Base-by-base conservation (phyloP, 2,888 invertebrate genomes). In the Caenorhabditis sp. region DNA sequence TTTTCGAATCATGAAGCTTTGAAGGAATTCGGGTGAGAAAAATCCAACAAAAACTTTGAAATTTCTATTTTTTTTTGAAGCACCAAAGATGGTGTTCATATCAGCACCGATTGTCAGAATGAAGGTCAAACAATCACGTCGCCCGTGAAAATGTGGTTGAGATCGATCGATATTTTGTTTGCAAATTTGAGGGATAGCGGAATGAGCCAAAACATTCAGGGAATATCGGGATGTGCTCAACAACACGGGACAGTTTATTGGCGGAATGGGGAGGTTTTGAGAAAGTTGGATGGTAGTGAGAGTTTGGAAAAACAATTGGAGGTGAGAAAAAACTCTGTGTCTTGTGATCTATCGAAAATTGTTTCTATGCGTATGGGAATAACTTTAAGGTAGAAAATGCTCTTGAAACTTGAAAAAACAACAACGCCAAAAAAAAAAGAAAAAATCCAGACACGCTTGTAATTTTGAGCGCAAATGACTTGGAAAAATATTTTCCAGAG, bases 211-310 rank as follows among this genome's bases (percentile, higher is more conserved):
- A 92, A 91, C 76, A 92, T 97, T n/a, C 91, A 91, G 0, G 93
- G 93, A 0, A 89, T 97, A 67, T 94, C 95, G 17, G 97, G 96
- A 0, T 93, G 94, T 75, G 96, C 93, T 2, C 96, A 95, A 93
- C 97, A 97, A 93, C 97, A 97, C 89, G 97, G 97, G 0, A 95
- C 95, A 54, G 93, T 97, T 0, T 97, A 94, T 90, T 97, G 97
- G 97, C 92, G 92, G 58, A 92, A 91, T 74, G 93, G 93, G 64
- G 84, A 90, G 17, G 91, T 91, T 0, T 89, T 97, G 21, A 88
- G 89, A 63, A 91, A 89, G 57, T 89, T 96, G 27, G 91, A 93
- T 62, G 90, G 93, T 0, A 91, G 19, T 23, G 60, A 50, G 24
- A 54, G 17, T 12, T 63, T 80, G 55, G 26, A 17, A 0, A 57